Evolutionary conservation across 2,888 invertebrate genomes (phyloP), one percentile per base, ranked within the genome.

Genomic region (Seira musarum): DNA sequence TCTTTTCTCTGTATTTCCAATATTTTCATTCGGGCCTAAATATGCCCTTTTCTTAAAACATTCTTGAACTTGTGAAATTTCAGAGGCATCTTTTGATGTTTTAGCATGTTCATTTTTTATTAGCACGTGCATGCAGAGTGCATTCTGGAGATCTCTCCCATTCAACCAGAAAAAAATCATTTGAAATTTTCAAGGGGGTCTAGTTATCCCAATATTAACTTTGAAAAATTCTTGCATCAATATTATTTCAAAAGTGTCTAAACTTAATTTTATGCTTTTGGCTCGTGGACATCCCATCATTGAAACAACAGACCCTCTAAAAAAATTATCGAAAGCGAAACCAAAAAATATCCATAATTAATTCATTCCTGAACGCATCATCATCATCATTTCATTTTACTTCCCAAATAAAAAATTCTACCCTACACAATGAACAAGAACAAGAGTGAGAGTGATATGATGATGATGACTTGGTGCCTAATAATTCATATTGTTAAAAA

Each of bases 91-190:
- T 30, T 30, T 2, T 61, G 21, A 64, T 35, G 35, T 30, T 66
- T 35, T 66, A 66, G 66, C 66, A 66, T 35, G 66, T 66, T 13
- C 66, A 66, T 66, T 25, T 35, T 64, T 49, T 60, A 24, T 67
- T 25, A 46, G 70, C 77, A 78, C 49, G 77, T 24, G 77, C 71
- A 66, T 78, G 77, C 65, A 46, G 66, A 10, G 60, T 25, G 25
- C 49, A 63, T 22, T 64, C 60, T 60, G 60, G 22, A 60, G 15
- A 60, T 21, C 60, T 60, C 60, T 60, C 60, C 60, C 60, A 13
- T 60, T 60, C 60, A 60, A 60, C 60, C n/a, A 21, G 60, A 60
- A 53, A 53, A 53, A 53, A n/a, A 60, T 60, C 60, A 60, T 60
- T 21, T 60, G 10, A 21, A 60, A 60, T 60, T 60, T 60, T 60